These are phyloP conservation scores for Cryptophagus acutangulus DNA, from an alignment of 2,888 invertebrate genomes.

Conservation along the genomic window DNA sequence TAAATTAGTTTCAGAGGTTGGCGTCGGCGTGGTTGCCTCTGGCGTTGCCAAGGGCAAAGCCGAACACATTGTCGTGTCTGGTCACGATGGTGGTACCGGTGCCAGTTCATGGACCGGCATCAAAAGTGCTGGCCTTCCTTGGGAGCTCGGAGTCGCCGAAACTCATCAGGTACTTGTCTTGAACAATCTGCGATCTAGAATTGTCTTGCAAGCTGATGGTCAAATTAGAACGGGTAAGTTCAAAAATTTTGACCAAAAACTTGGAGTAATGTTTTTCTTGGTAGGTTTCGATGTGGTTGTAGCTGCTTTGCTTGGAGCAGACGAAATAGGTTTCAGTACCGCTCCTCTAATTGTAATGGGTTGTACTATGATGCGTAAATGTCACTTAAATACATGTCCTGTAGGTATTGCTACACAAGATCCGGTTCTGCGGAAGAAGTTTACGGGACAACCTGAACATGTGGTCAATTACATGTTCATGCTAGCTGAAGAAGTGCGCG, in stretches of 20 bases:
- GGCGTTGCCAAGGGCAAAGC: slow-evolving; percentile 81
- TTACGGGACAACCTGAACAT: slow-evolving; percentile 95
- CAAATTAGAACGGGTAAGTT: slow-evolving; percentile 77
- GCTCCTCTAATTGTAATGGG: slow-evolving; percentile 97
- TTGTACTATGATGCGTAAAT: slow-evolving; percentile 99
- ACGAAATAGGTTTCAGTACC: slow-evolving; percentile 98
- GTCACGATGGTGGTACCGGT: slow-evolving; percentile 99
- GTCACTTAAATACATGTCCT: slow-evolving; percentile 98
- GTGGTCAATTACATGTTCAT: slow-evolving; percentile 97
- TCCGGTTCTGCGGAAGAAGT: slow-evolving; percentile 90
- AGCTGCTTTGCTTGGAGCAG: slow-evolving; percentile 93
- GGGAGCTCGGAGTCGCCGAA: slow-evolving; percentile 98
- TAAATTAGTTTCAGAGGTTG: slow-evolving; percentile 96
- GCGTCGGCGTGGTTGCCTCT: slow-evolving; percentile 97
- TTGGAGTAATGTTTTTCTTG: slow-evolving; percentile 15
- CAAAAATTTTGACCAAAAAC: slow-evolving; percentile 6
- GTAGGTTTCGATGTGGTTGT: slow-evolving; percentile 90
- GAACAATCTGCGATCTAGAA: slow-evolving; percentile 87
- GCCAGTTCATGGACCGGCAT: slow-evolving; percentile 99
- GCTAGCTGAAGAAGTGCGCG: slow-evolving; percentile 94
- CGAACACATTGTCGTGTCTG: slow-evolving; percentile 97
- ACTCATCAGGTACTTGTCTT: slow-evolving; percentile 95
- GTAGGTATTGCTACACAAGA: slow-evolving; percentile 99
- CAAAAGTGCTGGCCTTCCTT: slow-evolving; percentile 95
- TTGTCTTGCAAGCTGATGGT: slow-evolving; percentile 94